These are phyloP conservation scores for Hemicrepidius hirtus DNA, from an alignment of 2,888 invertebrate species.

Conservation along the genomic window DNA sequence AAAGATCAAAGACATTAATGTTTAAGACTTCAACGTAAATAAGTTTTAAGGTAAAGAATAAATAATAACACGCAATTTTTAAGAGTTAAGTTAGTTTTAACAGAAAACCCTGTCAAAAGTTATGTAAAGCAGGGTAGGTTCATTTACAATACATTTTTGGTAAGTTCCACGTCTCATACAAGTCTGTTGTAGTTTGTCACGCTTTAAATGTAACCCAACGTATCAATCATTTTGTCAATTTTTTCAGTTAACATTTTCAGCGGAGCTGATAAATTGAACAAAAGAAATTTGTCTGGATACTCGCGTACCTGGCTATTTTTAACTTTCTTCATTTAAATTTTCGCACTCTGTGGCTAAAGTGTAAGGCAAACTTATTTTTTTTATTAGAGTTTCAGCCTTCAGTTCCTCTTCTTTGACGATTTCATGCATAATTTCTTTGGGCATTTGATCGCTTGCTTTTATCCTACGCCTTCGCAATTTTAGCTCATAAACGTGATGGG, in stretches of 20 bases:
- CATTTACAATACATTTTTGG: not conserved
- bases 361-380: conserved; percentile 35
- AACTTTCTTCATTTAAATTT: conserved; percentile 25
- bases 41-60: too few species aligned
- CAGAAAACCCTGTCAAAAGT: too few species aligned
- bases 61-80: too few species aligned
- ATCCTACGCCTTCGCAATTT: conserved; percentile 47
- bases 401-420: conserved; percentile 38
- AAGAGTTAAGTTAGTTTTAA: too few species aligned
- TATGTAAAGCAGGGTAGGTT: too few species aligned
- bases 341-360: conserved; percentile 9
- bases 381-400: conserved; percentile 28
- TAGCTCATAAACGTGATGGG: conserved; percentile 46
- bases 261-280: conserved; percentile 25
- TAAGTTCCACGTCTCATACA: not conserved
- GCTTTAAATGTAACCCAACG: not conserved
- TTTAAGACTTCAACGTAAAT: too few species aligned
- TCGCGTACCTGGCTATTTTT: not conserved
- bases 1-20: too few species aligned
- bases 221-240: conserved; percentile 23
- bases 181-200: conserved; percentile 8
- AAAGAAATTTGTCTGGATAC: conserved; percentile 3
- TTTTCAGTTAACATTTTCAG: conserved; percentile 4
- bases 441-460: conserved; percentile 45
- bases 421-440: conserved; percentile 48